Conservation (phyloP, 2,888 invertebrate genomes). For the Cloeon dipterum region DNA sequence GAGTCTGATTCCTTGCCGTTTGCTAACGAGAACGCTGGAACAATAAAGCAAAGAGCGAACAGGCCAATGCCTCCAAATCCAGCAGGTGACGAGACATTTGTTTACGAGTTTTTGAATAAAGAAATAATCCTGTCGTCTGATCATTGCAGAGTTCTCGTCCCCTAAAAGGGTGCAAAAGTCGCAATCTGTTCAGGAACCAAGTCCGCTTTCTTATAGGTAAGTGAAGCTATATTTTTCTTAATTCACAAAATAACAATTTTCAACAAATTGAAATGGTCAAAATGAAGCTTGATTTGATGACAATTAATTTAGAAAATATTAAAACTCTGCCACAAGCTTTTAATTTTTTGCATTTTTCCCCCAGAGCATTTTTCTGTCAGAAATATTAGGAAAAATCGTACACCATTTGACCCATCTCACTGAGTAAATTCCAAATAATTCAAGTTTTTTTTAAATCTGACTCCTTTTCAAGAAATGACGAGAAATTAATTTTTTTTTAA, state of each 20-base stretch:
- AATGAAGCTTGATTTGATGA: too few relatives aligned
- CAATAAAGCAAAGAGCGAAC: slow-evolving; percentile 66
- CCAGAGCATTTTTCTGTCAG: too few relatives aligned
- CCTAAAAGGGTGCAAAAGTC: slow-evolving; percentile 8
- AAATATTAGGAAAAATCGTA: too few relatives aligned
- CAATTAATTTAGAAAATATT: too few relatives aligned
- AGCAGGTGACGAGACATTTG: background rate
- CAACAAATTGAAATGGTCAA: background rate
- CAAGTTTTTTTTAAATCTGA: too few relatives aligned
- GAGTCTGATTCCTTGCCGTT: slow-evolving; percentile 93
- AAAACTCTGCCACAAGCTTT: background rate
- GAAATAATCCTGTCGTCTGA: slow-evolving; percentile 3
- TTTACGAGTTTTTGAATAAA: background rate
- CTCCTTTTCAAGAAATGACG: too few relatives aligned
- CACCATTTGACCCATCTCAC: too few relatives aligned
- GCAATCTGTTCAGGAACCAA: slow-evolving; percentile 2
- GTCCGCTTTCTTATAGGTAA: background rate
- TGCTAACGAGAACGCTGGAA: slow-evolving; percentile 96
- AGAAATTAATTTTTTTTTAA: too few relatives aligned
- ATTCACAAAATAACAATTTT: too few relatives aligned
- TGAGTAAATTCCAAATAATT: too few relatives aligned
- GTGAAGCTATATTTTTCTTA: background rate
- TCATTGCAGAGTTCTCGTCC: slow-evolving; percentile 8
- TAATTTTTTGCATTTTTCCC: background rate
- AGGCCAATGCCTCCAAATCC: slow-evolving; percentile 12